Conservation (phyloP, 1,140 invertebrate genomes). For the Popillia japonica region DNA sequence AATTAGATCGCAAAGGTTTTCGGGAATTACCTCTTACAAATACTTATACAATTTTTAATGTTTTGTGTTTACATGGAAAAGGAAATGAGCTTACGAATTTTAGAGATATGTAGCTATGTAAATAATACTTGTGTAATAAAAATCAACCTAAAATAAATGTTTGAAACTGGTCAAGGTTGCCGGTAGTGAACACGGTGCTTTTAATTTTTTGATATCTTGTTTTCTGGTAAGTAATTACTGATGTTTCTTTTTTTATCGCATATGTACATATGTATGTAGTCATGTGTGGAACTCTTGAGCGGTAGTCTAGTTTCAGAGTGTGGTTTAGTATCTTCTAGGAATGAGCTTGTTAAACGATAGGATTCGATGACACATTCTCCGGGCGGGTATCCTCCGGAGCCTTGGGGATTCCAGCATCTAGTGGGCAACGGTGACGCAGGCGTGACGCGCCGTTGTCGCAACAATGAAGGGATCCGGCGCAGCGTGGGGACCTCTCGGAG, state of each 20-base stretch:
- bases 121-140: background rate
- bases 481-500: conserved; percentile 47
- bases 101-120: background rate
- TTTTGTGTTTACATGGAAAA: conserved; percentile 11
- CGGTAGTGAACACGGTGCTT: background rate
- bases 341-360: background rate
- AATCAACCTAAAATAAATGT: background rate
- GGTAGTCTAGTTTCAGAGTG: background rate
- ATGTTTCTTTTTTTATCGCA: background rate
- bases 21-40: background rate
- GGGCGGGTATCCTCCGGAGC: conserved; percentile 46
- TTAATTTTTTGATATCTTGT: background rate
- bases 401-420: conserved; percentile 52
- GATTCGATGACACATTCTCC: conserved; percentile 39
- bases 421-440: conserved; percentile 53
- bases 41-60: background rate
- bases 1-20: background rate
- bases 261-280: background rate
- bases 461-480: conserved; percentile 53
- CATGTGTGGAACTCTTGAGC: background rate
- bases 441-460: conserved; percentile 53
- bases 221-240: background rate
- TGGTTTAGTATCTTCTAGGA: conserved; percentile 18
- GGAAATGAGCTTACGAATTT: conserved; percentile 21
- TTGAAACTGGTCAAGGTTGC: conserved; percentile 8